phyloP scores from a whole-genome alignment of 2,797 vertebrate genomes.

The Scyliorhinus canicula region DNA sequence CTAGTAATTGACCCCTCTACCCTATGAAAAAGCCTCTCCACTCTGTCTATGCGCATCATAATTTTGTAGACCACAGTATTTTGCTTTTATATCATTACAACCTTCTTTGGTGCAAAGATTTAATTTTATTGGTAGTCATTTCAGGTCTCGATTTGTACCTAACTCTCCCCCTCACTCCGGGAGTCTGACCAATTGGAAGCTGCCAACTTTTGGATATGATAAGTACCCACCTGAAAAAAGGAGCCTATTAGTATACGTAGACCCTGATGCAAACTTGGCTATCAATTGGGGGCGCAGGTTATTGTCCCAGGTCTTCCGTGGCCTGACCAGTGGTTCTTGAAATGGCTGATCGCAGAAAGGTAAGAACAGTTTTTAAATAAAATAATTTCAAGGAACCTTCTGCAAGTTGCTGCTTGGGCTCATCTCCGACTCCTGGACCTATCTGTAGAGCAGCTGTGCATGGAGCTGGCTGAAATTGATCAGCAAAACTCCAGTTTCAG shows the following conservation, averaged over 20 bases:
- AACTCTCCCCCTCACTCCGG: no score
- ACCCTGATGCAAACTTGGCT: background rate
- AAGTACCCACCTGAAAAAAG: background rate
- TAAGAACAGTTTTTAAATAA: background rate
- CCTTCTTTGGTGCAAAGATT: no score
- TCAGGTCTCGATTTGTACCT: no score
- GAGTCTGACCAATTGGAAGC: background rate
- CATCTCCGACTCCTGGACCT: no score
- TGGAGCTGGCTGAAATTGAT: background rate
- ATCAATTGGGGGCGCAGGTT: background rate
- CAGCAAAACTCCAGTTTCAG: background rate
- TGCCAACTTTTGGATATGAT: background rate
- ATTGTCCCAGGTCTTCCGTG: background rate
- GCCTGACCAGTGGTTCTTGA: background rate
- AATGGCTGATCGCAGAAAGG: background rate
- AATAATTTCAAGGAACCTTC: background rate
- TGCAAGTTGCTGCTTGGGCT: no score
- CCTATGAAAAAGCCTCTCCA: no score
- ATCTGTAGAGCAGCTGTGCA: background rate
- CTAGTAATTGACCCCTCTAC: no score
- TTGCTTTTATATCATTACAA: no score
- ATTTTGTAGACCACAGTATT: no score
- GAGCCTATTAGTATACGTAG: background rate
- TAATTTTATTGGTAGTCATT: no score
- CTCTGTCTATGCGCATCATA: no score